A percentile compares a stretch with the other conserved stretches of the same genome.
phyloP scores from a whole-genome alignment of 2,888 invertebrate genomes.

The Epistrophe eligans region DNA sequence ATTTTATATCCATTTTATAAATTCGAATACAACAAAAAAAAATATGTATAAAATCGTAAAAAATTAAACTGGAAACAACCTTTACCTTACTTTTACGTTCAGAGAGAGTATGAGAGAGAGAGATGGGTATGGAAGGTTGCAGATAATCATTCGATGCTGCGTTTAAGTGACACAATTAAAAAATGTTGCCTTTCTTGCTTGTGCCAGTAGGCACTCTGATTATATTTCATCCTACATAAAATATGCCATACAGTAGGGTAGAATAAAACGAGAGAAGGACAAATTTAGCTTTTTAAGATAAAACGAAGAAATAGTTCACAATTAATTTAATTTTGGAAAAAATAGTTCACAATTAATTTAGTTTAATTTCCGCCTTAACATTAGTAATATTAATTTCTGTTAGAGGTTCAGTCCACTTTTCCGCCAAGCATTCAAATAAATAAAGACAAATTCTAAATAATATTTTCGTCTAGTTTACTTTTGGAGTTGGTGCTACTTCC shows the following conservation, averaged over 20 bases:
- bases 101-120: background rate
- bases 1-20: constrained; percentile 34
- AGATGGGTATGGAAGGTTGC: background rate
- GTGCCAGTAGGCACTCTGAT: constrained; percentile 22
- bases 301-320: too few relatives aligned
- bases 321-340: too few relatives aligned
- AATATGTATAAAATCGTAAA: background rate
- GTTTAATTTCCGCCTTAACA: too few relatives aligned
- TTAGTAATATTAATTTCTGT: too few relatives aligned
- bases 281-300: background rate
- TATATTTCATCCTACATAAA: constrained; percentile 18
- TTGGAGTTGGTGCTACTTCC: too few relatives aligned
- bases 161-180: constrained; percentile 70
- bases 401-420: too few relatives aligned
- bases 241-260: background rate
- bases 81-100: constrained; percentile 28
- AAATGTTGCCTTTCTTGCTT: constrained; percentile 25
- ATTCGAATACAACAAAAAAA: background rate
- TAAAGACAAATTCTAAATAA: too few relatives aligned
- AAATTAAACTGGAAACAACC: constrained; percentile 3
- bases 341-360: too few relatives aligned
- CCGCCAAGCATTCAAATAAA: too few relatives aligned
- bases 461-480: too few relatives aligned
- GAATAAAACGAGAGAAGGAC: background rate
- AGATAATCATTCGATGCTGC: constrained; percentile 60